Base-by-base conservation (phyloP, 2,888 invertebrate genomes). In the Colostygia pectinataria region DNA sequence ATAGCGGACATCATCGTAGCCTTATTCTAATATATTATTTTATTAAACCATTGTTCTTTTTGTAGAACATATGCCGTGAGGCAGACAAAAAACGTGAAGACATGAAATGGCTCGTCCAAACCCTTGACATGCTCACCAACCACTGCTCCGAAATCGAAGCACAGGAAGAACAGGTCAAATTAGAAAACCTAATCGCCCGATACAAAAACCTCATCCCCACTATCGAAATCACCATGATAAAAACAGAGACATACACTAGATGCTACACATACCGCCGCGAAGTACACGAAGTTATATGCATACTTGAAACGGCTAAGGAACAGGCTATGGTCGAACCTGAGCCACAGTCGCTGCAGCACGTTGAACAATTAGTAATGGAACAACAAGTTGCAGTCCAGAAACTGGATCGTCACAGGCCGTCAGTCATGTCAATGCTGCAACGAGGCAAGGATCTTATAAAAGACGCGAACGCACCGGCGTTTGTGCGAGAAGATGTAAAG, bases 101-200 rank as follows among this genome's bases (percentile, higher is more conserved):
- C 68, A 97, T 98, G 95, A 98, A 98, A 75, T 97, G 97, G 97
- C 91, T 99, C 44, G 97, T 98, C 0, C 97, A 97, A 81, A 96
- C 96, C 8, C 85, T 98, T 40, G 97, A 98, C 70, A 94, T 95
- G 66, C 91, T 99, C 51, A 93, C 96, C 12, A 93, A 95, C 48
- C 95, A 96, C 71, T 95, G 96, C 61, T 93, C 95, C 7, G 96
- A 97, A 67, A 91, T 92, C 33, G 96, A 97, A 81, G 95, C 96
- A 0, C 91, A 93, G 55, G 85, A 91, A 15, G 98, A 98, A 79
- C 97, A 98, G 77, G 92, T 93, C 53, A 93, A 93, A 67, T 89
- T 99, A 8, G 97, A 97, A 75, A 92, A 93, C 53, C 88, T 98
- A 10, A 95, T 98, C 52, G 92, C 95, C 0, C 93, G 98, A 54